Base-by-base conservation (phyloP, 2,113 vertebrate genomes). In the Neogobius melanostomus region DNA sequence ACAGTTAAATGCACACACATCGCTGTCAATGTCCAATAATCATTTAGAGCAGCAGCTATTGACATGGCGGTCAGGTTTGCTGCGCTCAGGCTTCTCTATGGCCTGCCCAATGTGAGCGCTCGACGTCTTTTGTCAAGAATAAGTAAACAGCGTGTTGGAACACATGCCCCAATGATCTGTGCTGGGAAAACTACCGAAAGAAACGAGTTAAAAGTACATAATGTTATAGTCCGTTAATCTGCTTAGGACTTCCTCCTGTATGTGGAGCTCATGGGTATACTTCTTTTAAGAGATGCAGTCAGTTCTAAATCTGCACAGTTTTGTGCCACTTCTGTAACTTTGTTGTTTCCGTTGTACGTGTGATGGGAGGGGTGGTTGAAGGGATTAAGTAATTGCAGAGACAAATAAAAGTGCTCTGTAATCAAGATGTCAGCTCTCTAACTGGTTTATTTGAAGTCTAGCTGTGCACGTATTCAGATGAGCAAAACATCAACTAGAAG, bases 141-240 rank as follows among this genome's bases (percentile, higher is more conserved):
- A 89, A 75, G 79, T 88, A 89, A 91, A 89, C 82, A 85, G 65
- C 77, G 16, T 75, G 79, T 85, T 80, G 77, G 68, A 82, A 80
- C 84, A 84, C 80, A 85, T 72, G 67, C 74, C 66, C 73, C 67
- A 79, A 81, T 64, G 71, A 68, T 67, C 64, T 72, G 36, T 66
- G 73, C 64, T 69, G 66, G 8, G 59, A 83, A 59, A 87, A 66
- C 74, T 66, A 64, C 72, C 75, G 49, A 12, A 5, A 43, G 16
- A 21, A 21, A 21, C 21, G 2, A 21, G 21, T 49, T 17, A 11
- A 46, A 48, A 66, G 62, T 56, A 73, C 9, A 42, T 21, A 53
- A 52, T 36, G 28, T 36, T 36, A 36, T 36, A 36, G 28, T 16
- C 8, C 8, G 3, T 56, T 6, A 4, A 56, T 56, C 4, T 11